phyloP scores from a whole-genome alignment of 2,888 invertebrate species.

The Hecatera dysodea region DNA sequence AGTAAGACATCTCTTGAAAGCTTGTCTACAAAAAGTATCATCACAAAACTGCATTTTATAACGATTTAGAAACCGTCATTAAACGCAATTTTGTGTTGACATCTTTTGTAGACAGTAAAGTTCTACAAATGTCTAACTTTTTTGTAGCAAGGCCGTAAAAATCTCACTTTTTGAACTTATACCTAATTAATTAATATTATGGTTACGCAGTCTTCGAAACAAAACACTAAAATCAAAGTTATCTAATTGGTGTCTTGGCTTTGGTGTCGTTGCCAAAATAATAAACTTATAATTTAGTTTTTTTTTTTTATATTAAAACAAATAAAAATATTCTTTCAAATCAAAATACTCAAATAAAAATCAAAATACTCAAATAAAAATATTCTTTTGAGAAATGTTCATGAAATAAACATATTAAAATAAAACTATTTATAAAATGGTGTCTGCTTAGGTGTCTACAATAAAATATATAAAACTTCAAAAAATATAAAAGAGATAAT shows the following conservation, averaged over 20 bases:
- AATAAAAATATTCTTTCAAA: no score
- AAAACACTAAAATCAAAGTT: no score
- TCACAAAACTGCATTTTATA: constrained; percentile 1
- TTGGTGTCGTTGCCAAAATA: constrained; percentile 16
- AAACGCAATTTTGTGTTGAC: constrained; percentile 14
- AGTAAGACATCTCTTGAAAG: constrained; percentile 4
- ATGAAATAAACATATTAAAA: not conserved
- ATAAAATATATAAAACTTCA: constrained; percentile 1
- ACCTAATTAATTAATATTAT: not conserved
- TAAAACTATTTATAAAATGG: not conserved
- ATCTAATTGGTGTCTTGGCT: constrained; percentile 13
- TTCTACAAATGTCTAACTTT: constrained; percentile 15
- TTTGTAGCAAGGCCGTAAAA: constrained; percentile 1
- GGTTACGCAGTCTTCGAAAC: no score
- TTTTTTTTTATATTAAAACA: no score
- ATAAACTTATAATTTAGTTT: no score
- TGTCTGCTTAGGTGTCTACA: constrained; percentile 1
- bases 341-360: no score
- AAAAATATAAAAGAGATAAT: constrained; percentile 15
- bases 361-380: no score
- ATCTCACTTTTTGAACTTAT: no score
- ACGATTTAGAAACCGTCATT: constrained; percentile 17
- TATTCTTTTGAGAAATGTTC: constrained; percentile 10
- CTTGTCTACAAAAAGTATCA: not conserved
- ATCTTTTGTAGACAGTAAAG: constrained; percentile 16